These are phyloP conservation scores for Tetrao urogallus DNA, from an alignment of 2,113 vertebrate species.

Conservation along the genomic window DNA sequence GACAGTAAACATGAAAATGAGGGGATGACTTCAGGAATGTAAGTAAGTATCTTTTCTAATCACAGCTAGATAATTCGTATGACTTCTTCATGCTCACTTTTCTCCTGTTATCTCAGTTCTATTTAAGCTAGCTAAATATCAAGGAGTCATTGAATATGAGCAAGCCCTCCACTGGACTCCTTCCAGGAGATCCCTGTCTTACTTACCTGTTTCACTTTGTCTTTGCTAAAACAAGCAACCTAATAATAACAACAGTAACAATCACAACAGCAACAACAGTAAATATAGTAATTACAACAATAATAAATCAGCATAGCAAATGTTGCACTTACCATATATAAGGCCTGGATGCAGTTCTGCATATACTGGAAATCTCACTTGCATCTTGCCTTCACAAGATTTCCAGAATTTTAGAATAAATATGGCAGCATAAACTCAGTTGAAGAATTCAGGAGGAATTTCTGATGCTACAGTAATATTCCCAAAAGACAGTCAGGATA, in stretches of 20 bases:
- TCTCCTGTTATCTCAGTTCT: neutral
- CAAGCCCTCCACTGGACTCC: neutral
- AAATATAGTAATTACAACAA: neutral
- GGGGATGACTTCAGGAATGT: neutral
- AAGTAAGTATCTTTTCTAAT: neutral
- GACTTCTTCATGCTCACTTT: neutral
- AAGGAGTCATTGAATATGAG: accelerated
- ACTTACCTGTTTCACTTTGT: neutral
- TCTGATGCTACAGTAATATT: neutral
- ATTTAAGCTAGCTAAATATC: neutral
- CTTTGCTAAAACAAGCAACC: neutral
- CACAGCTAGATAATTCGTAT: neutral
- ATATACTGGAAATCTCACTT: neutral
- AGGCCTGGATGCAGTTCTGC: neutral
- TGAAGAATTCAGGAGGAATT: neutral
- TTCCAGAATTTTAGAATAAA: neutral
- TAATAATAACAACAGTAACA: neutral
- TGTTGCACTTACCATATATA: neutral
- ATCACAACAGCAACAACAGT: neutral
- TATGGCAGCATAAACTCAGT: neutral
- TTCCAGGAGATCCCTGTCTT: too few species aligned
- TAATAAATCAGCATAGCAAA: neutral
- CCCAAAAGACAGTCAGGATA: neutral
- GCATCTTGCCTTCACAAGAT: neutral
- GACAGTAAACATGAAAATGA: neutral